Base-by-base conservation (phyloP, 2,888 invertebrate species). In the Ommatoiulus sabulosus region DNA sequence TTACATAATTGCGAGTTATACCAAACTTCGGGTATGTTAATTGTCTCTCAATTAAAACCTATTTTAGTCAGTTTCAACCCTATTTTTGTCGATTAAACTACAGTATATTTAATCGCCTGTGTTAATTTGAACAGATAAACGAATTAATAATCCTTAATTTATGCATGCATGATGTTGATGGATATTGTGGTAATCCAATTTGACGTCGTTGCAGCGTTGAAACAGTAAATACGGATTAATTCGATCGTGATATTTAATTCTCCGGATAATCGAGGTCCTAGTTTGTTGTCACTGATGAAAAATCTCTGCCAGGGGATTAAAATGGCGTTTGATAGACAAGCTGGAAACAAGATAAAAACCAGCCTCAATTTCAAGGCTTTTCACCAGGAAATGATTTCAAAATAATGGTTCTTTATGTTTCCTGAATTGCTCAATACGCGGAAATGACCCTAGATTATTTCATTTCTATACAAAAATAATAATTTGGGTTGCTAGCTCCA, bases 381-480 rank as follows among this genome's bases (percentile, higher is more conserved):
- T 72, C 72, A 4, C 20, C 72, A 72, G 72, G 72, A 72, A 72
- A 72, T 72, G 72, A 72, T 72, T 72, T 72, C 20, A 72, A 72
- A 72, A 72, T 72, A 72, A 24, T 24, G 72, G 72, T 72, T 72
- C 72, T 24, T 72, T 72, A 52, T 52, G 20, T 72, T 72, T 72
- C 72, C 72, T 72, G 72, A 5, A 72, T 72, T 72, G 72, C 72
- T 72, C 24, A 72, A 72, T 72, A 63, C 63, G 24, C 72, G 72
- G 72, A 72, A 72, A 72, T 72, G 72, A 72, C 72, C 72, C 72
- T 72, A 20, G 24, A 72, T 72, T 72, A 72, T 72, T 72, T 72
- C 48, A 8, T 15, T 48, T 48, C n/a, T 48, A 15, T 48, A 10
- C 48, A 6, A 72, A 72, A 72, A 72, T 72, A 72, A 72, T n/a